Evolutionary conservation across 2,113 vertebrate genomes (phyloP).

Genomic region (Phylloscopus whistleri): DNA sequence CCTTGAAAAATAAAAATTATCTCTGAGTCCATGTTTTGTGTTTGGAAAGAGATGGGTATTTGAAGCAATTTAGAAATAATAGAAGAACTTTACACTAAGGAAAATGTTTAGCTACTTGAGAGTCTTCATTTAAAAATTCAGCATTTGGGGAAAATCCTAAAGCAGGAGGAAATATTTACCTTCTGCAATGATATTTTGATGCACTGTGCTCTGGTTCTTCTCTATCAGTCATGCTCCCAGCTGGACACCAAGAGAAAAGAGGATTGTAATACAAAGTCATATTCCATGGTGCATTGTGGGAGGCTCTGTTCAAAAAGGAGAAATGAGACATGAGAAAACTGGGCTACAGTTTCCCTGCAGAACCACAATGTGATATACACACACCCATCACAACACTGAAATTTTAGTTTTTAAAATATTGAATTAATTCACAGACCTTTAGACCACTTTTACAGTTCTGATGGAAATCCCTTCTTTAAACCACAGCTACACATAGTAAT

Average conservation of each 20-base stretch:
- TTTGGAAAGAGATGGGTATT: neutral
- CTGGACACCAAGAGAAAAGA: neutral
- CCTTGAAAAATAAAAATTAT: slow-evolving; percentile 3
- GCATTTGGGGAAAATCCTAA: neutral
- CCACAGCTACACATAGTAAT: neutral
- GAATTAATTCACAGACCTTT: neutral
- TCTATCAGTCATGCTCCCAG: neutral
- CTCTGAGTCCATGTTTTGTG: neutral
- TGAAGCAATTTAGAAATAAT: neutral
- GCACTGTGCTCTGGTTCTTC: neutral
- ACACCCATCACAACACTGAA: neutral
- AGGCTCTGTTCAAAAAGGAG: neutral
- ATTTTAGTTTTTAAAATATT: neutral
- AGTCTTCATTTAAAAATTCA: neutral
- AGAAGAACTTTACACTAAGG: neutral
- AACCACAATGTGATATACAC: neutral
- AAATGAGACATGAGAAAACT: neutral
- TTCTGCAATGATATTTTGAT: neutral
- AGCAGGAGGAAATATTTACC: neutral
- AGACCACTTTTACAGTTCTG: neutral
- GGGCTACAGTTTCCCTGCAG: neutral
- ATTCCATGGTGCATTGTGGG: neutral
- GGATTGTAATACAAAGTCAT: neutral
- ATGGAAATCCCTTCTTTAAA: neutral
- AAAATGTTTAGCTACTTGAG: neutral